Base-by-base conservation (phyloP, 2,113 vertebrate species). In the Pterocles orientalis region DNA sequence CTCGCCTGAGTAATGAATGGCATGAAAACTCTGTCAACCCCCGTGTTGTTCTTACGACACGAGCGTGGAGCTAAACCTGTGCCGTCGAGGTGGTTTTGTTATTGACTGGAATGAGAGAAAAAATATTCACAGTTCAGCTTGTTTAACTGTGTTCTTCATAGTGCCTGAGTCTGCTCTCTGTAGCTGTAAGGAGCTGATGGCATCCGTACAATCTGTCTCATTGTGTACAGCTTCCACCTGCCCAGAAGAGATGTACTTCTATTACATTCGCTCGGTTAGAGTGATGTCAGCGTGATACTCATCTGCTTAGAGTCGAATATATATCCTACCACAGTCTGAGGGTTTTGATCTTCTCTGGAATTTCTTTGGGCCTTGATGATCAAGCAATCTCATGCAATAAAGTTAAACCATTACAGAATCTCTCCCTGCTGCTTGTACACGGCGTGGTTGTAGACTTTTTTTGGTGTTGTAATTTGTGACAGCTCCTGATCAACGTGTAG, bases 11-110 rank as follows among this genome's bases (percentile, higher is more conserved):
- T 45, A 31, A 90, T 19, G 58, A 88, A 69, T 39, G 33, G 62
- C 73, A 21, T 2, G 12, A 82, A 82, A 91, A 26, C 33, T 68
- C 41, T 12, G 21, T 33, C 82, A 73, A 15, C 36, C 16, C 47
- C 36, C 2, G 0, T 8, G 15, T 2, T 57, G 36, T 6, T 80
- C 54, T 47, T 62, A 23, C 3, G 23, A 31, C 14, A 12, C 1
- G 1, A 68, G n/a, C 2, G 8, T 14, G 13, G 81, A 45, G 36
- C 70, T 82, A 75, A 91, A 77, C 17, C 25, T 36, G 17, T 41
- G 50, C 33, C 18, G 16, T 0, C 3, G 3, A 89, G 34, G 25
- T 26, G 25, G 7, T 21, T 3, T 1, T 34, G 83, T 65, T 73
- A 28, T 36, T 79, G 62, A 60, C 41, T 36, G 24, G 29, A 73